Base-by-base conservation (phyloP, 2,113 vertebrate species). In the Silurus asotus region DNA sequence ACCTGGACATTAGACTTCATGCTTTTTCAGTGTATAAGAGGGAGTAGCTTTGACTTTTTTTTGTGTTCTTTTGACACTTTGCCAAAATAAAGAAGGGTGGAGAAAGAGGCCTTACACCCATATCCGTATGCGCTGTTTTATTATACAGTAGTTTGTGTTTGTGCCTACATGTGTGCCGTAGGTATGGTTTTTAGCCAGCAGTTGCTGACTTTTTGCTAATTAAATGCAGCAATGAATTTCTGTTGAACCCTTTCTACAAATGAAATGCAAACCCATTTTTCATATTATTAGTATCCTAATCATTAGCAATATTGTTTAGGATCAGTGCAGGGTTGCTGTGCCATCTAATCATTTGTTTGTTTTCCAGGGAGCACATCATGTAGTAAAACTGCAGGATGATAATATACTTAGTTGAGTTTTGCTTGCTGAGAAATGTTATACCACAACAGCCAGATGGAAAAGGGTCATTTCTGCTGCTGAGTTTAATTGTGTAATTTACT, bases 381-480 rank as follows among this genome's bases (percentile, higher is more conserved):
- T 45, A 20, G 53, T 61, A 37, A n/a, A 53, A 49, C 49, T 51
- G 25, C 45, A 9, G 72, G 84, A 93, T 20, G 19, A 81, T 93
- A 91, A 93, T 91, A 86, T 84, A 84, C 72, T 77, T 88, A 85
- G 37, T 37, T 37, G 92, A 93, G 86, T 10, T 88, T 89, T 93
- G 92, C 90, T 84, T 93, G 91, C 88, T 87, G 87, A 86, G 87
- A 74, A 87, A 88, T 84, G 87, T 81, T 85, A 83, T 86, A 85
- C 79, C 87, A 62, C 88, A 77, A 85, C 11, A 78, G n/a, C 85
- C 56, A 62, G 25, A 62, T 45, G 45, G 70, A 84, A 87, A 84
- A 70, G 69, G 83, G 58, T 15, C 23, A 61, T 80, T 53, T 69
- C 28, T 55, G 75, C 75, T 69, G 58, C 15, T 49, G 64, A 53